Evolutionary conservation across 2,888 invertebrate species (phyloP).

Genomic region (Cistogaster globosa): DNA sequence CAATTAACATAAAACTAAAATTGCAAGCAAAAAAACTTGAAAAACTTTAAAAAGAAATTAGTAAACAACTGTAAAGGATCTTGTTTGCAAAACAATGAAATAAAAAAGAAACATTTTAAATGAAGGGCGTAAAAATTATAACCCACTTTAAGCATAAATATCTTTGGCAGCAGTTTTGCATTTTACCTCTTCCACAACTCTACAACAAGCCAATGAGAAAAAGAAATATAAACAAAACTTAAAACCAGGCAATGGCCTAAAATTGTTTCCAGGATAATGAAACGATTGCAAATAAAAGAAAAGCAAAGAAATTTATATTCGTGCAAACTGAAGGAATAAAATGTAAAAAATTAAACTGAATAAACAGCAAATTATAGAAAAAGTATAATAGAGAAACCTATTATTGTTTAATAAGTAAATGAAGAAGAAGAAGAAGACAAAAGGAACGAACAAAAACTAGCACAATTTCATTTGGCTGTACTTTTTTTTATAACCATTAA

Average conservation of each 20-base stretch:
- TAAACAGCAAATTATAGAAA: background rate
- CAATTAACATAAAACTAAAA: too few relatives aligned
- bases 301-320: background rate
- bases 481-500: background rate
- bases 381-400: conserved; percentile 1
- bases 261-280: conserved; percentile 8
- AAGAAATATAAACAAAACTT: too few relatives aligned
- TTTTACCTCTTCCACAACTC: too few relatives aligned
- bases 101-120: background rate
- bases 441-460: background rate
- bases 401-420: background rate
- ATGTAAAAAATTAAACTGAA: background rate
- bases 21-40: background rate
- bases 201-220: too few relatives aligned
- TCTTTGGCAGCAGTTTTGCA: too few relatives aligned
- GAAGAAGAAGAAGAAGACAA: background rate
- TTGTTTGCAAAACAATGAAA: background rate
- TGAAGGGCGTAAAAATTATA: too few relatives aligned
- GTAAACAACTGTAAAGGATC: conserved; percentile 13
- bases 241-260: background rate
- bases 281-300: background rate
- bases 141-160: too few relatives aligned
- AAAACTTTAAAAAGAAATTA: conserved; percentile 22
- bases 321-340: background rate
- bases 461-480: background rate